phyloP scores from a whole-genome alignment of 2,113 vertebrate genomes.

The Rostratula benghalensis region DNA sequence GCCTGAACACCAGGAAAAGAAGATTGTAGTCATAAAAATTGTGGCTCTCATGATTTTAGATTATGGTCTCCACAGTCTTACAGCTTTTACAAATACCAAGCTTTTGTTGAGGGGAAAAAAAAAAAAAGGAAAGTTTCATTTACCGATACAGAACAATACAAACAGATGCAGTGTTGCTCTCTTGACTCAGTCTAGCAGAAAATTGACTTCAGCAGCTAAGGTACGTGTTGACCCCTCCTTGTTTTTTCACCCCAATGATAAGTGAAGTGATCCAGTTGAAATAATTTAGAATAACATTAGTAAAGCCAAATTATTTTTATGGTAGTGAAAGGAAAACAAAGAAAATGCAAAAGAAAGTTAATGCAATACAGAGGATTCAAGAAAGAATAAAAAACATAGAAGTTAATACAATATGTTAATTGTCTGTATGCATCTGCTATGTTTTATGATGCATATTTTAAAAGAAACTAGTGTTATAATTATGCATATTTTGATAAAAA shows the following conservation, averaged over 20 bases:
- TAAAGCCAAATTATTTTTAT: not conserved
- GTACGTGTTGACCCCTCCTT: slow-evolving; percentile 35
- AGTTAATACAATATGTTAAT: slow-evolving; percentile 56
- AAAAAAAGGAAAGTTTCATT: slow-evolving; percentile 21
- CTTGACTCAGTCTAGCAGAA: slow-evolving; percentile 62
- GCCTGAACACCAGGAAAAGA: slow-evolving; percentile 68
- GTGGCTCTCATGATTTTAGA: slow-evolving; percentile 67
- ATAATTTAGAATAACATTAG: not conserved
- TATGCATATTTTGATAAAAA: not conserved
- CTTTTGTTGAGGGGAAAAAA: not conserved
- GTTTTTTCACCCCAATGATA: not conserved
- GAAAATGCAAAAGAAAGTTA: slow-evolving; percentile 41
- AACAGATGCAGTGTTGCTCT: slow-evolving; percentile 38
- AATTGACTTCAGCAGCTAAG: slow-evolving; percentile 54
- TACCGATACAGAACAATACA: slow-evolving; percentile 30
- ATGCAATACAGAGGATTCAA: slow-evolving; percentile 19
- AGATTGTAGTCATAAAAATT: slow-evolving; percentile 72
- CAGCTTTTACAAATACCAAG: slow-evolving; percentile 51
- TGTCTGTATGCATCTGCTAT: slow-evolving; percentile 18
- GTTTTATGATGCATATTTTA: slow-evolving; percentile 48
- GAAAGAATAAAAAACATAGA: slow-evolving; percentile 32
- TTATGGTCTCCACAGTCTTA: slow-evolving; percentile 67
- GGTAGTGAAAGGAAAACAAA: slow-evolving; percentile 40
- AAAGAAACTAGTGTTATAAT: not conserved
- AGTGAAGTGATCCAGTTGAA: slow-evolving; percentile 25